Evolutionary conservation across 2,113 vertebrate genomes (phyloP).

Genomic region (Triplophysa tibetana): DNA sequence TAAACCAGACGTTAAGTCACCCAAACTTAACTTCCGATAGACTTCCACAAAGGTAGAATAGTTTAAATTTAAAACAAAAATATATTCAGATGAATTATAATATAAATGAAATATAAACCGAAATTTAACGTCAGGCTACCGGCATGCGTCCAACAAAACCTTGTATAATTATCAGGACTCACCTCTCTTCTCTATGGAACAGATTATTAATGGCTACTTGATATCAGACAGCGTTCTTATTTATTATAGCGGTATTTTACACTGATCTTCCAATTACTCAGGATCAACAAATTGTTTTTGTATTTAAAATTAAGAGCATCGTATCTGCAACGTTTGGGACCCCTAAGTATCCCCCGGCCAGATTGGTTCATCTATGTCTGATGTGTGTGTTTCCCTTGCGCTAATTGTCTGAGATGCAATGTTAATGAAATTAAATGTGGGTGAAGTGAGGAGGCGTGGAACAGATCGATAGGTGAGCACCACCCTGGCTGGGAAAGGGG

Average conservation of each 20-base stretch:
- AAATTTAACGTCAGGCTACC: too few species aligned
- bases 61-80: too few species aligned
- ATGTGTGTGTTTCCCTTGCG: background rate
- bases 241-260: background rate
- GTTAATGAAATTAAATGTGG: constrained; percentile 61
- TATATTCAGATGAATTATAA: too few species aligned
- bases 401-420: background rate
- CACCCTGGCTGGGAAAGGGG: constrained; percentile 37
- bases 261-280: background rate
- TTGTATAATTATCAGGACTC: background rate
- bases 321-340: constrained; percentile 27
- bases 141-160: too few species aligned
- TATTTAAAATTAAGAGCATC: background rate
- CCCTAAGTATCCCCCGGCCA: constrained; percentile 9
- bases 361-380: background rate
- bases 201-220: background rate
- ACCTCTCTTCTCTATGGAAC: background rate
- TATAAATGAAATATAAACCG: too few species aligned
- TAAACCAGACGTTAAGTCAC: too few species aligned
- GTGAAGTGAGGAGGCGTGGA: constrained; percentile 31
- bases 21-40: too few species aligned
- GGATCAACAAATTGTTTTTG: background rate
- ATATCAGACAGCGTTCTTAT: background rate
- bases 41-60: too few species aligned
- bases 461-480: constrained; percentile 50